A percentile compares a stretch with the other conserved stretches of the same genome.
Conservation (phyloP, 2,888 invertebrate genomes). For the Xestobium rufovillosum region DNA sequence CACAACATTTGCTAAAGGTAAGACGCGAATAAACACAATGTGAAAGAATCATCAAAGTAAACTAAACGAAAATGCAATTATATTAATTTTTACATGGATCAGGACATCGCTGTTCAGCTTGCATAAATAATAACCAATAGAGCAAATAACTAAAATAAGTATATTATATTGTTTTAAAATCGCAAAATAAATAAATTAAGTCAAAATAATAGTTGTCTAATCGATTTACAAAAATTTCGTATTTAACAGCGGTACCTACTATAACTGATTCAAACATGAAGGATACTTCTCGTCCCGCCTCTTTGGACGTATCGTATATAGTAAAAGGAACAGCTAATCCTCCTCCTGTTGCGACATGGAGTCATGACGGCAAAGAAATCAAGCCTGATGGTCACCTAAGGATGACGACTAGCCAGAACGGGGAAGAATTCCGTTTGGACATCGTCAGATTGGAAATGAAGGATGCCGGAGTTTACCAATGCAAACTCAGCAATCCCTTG, state of each 20-base stretch:
- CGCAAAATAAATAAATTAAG: too few species aligned
- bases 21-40: too few species aligned
- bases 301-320: conserved; percentile 72
- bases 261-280: conserved; percentile 65
- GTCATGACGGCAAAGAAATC: conserved; percentile 66
- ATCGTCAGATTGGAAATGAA: conserved; percentile 60
- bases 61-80: too few species aligned
- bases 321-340: conserved; percentile 71
- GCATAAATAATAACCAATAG: too few species aligned
- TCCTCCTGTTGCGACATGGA: conserved; percentile 71
- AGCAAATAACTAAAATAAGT: too few species aligned
- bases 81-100: too few species aligned
- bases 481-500: conserved; percentile 72
- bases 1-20: too few species aligned
- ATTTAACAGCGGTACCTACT: conserved; percentile 56
- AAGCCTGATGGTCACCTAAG: conserved; percentile 51
- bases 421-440: conserved; percentile 65
- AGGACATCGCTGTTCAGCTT: too few species aligned
- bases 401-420: conserved; percentile 56
- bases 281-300: conserved; percentile 69
- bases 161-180: too few species aligned
- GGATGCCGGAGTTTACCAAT: conserved; percentile 78
- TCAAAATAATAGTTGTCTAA: too few species aligned
- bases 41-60: too few species aligned
- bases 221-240: too few species aligned